A percentile compares a stretch with the other conserved stretches of the same genome.
Evolutionary conservation across 1,140 invertebrate genomes (phyloP).

Genomic region (Rhagoletis zephyria): DNA sequence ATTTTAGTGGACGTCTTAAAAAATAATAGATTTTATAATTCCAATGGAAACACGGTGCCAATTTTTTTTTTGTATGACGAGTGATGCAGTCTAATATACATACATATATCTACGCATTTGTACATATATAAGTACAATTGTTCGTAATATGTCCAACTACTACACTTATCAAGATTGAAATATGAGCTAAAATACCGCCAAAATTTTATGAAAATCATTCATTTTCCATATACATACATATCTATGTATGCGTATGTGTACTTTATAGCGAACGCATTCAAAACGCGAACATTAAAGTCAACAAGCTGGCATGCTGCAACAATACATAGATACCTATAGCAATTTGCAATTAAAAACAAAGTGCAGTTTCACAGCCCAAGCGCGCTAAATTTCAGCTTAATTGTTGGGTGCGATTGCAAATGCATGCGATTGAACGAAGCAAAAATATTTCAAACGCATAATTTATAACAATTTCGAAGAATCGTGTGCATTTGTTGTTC

Average conservation of each 20-base stretch:
- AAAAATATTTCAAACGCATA: slow-evolving; percentile 15
- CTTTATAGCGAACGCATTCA: neutral
- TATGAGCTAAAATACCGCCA: neutral
- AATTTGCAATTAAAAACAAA: slow-evolving; percentile 34
- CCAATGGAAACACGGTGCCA: no score
- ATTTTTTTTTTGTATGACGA: no score
- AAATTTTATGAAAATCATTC: neutral
- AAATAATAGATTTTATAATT: no score
- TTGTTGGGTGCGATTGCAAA: neutral
- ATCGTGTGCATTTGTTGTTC: neutral
- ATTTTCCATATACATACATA: neutral
- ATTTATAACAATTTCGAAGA: slow-evolving; percentile 3
- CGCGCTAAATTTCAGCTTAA: neutral
- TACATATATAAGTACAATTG: no score
- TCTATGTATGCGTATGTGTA: neutral
- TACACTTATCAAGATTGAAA: no score
- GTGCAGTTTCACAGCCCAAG: neutral
- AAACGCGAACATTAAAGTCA: neutral
- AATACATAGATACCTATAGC: neutral
- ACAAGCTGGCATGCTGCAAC: neutral
- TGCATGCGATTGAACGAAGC: neutral
- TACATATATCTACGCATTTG: no score
- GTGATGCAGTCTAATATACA: no score
- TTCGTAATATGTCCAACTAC: no score
- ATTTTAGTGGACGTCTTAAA: no score